Conservation (phyloP, 2,113 vertebrate species). For the Climacteris rufus region DNA sequence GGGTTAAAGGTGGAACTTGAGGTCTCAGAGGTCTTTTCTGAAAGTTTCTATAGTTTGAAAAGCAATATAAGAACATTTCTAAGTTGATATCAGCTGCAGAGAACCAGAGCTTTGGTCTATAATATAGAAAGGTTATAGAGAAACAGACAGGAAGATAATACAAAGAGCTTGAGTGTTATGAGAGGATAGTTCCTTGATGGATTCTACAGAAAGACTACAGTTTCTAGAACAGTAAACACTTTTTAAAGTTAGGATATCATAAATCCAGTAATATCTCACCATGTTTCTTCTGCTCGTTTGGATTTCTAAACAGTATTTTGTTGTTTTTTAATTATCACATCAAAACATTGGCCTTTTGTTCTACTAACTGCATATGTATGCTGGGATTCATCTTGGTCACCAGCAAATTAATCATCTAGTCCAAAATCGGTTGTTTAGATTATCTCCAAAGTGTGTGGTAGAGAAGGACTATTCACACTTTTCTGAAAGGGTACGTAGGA, state of each 20-base stretch:
- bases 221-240: background rate
- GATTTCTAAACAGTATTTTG: background rate
- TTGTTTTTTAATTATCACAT: background rate
- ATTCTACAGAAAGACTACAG: background rate
- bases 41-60: background rate
- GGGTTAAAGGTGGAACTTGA: background rate
- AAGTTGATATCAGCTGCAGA: background rate
- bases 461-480: background rate
- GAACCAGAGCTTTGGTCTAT: background rate
- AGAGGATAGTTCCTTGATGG: background rate
- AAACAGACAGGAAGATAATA: background rate
- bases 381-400: background rate
- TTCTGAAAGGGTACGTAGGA: background rate
- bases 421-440: background rate
- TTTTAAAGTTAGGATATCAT: background rate
- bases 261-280: background rate
- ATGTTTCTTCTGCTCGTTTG: background rate
- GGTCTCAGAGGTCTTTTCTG: background rate
- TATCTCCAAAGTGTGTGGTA: background rate
- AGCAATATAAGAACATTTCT: background rate
- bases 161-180: background rate
- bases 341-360: background rate
- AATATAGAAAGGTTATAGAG: background rate
- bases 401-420: background rate
- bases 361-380: background rate